Evolutionary conservation across 2,113 vertebrate genomes (phyloP).

Genomic region (Aegithalos caudatus): DNA sequence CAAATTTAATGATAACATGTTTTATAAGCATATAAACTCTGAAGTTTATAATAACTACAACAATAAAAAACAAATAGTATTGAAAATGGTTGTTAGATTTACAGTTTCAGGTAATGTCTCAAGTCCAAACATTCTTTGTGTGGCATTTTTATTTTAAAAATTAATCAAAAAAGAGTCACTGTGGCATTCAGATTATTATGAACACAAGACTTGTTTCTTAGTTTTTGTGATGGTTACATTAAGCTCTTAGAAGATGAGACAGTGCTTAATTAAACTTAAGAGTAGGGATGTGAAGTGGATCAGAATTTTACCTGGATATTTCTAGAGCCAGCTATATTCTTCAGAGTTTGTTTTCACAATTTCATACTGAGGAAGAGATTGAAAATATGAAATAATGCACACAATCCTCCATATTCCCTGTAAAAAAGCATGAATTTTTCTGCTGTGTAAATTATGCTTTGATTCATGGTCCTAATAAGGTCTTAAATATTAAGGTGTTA

Average conservation of each 20-base stretch:
- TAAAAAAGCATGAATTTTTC: not conserved
- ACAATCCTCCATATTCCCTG: not conserved
- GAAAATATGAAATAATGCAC: not conserved
- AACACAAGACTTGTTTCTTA: not conserved
- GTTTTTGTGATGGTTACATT: not conserved
- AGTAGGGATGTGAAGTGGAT: not conserved
- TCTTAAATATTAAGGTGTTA: not conserved
- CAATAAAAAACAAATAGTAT: not conserved
- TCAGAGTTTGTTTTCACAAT: not conserved
- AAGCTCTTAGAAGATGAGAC: not conserved
- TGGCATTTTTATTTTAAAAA: not conserved
- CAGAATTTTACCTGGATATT: not conserved
- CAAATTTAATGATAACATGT: not conserved
- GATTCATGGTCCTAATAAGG: not conserved
- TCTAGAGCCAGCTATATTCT: not conserved
- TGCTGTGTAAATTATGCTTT: not conserved
- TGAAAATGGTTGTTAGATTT: not conserved
- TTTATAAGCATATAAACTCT: not conserved
- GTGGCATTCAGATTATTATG: not conserved
- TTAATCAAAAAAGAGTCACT: rapidly evolving
- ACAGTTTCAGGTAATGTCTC: not conserved
- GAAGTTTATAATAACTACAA: not conserved
- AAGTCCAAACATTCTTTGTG: not conserved
- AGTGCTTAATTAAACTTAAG: not conserved
- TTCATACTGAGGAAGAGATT: not conserved